phyloP scores from a whole-genome alignment of 35 echinoderm and acorn worm species.

The Ophioderma brevispina region DNA sequence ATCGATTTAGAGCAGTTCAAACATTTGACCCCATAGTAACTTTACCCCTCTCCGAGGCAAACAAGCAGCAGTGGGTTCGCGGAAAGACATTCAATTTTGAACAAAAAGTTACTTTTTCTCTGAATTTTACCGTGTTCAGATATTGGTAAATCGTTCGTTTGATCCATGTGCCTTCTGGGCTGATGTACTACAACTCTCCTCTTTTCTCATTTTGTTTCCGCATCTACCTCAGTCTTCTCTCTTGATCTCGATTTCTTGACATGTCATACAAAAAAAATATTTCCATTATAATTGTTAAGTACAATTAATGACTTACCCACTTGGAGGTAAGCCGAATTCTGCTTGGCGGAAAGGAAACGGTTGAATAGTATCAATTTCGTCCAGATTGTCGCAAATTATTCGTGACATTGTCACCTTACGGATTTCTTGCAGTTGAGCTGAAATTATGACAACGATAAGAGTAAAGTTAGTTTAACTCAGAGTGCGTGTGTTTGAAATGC shows the following conservation, averaged over 20 bases:
- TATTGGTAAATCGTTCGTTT: no score
- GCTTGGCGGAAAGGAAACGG: conserved; percentile 58
- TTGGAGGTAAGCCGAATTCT: conserved; percentile 4
- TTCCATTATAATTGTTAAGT: neutral
- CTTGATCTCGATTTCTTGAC: neutral
- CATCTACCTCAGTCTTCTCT: neutral
- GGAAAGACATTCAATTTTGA: no score
- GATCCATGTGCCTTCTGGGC: neutral
- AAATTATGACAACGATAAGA: no score
- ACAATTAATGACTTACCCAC: conserved; percentile 19
- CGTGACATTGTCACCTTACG: conserved; percentile 68
- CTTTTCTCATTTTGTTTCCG: neutral
- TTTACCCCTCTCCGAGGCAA: no score
- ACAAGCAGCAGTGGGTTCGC: no score
- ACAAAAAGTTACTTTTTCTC: neutral
- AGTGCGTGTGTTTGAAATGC: no score
- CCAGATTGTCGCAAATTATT: conserved; percentile 69
- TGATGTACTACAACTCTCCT: neutral
- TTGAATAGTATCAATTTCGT: conserved; percentile 67
- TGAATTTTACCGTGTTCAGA: no score
- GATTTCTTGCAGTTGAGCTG: conserved; percentile 77
- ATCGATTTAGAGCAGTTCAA: no score
- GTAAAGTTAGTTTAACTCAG: no score
- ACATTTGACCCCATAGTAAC: no score
- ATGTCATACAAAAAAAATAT: neutral